A percentile compares a stretch with the other conserved stretches of the same genome.
These are phyloP conservation scores for Pseudoips prasinana DNA, from an alignment of 2,888 invertebrate species.

Conservation along the genomic window DNA sequence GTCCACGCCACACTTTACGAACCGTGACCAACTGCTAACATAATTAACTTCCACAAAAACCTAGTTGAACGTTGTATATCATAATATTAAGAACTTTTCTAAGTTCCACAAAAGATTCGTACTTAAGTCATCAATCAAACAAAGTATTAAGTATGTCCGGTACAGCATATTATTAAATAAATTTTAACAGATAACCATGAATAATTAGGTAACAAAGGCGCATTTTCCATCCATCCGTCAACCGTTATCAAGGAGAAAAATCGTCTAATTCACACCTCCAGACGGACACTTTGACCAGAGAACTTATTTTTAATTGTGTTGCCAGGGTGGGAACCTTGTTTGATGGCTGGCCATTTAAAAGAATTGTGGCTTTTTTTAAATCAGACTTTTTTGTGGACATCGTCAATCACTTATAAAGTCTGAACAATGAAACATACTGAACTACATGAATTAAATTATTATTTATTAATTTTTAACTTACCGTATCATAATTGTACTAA, in stretches of 20 bases:
- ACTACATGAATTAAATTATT: too few relatives aligned
- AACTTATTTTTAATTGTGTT: slow-evolving; percentile 40
- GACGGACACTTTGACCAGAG: slow-evolving; percentile 57
- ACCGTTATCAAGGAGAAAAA: slow-evolving; percentile 77
- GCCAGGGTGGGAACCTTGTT: slow-evolving; percentile 16
- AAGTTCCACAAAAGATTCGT: slow-evolving; percentile 37
- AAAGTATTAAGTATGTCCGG: slow-evolving; percentile 28
- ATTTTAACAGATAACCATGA: slow-evolving; percentile 70
- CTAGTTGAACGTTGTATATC: slow-evolving; percentile 29
- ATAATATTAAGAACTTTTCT: slow-evolving; percentile 26
- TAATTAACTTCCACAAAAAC: slow-evolving; percentile 22
- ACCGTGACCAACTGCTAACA: slow-evolving; percentile 3
- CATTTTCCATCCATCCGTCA: slow-evolving; percentile 68
- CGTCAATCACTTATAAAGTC: too few relatives aligned
- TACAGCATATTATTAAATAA: slow-evolving; percentile 70
- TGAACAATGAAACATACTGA: too few relatives aligned
- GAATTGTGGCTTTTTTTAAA: too few relatives aligned
- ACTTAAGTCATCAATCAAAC: slow-evolving; percentile 60
- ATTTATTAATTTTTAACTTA: too few relatives aligned
- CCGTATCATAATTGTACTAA: too few relatives aligned
- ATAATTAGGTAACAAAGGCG: slow-evolving; percentile 70
- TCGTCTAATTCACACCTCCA: slow-evolving; percentile 76
- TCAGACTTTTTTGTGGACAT: too few relatives aligned
- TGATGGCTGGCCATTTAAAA: too few relatives aligned
- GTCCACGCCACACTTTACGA: too few relatives aligned